A percentile compares a stretch with the other conserved stretches of the same genome.
Conservation (phyloP, 1,140 invertebrate genomes). For the Belonocnema kinseyi region DNA sequence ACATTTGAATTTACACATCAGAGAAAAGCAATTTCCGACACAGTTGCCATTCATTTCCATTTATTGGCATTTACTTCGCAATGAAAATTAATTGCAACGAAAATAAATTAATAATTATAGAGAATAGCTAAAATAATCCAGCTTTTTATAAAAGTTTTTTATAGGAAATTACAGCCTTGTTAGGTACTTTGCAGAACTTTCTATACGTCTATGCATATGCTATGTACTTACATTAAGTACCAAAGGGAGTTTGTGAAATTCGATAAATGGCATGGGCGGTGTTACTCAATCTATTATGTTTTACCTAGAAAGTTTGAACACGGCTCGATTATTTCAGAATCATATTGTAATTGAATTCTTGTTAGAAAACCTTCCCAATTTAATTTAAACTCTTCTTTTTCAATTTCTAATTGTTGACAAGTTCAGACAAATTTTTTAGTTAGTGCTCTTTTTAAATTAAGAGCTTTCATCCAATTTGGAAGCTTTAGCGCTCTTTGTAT, state of each 20-base stretch:
- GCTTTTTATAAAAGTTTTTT: conserved; percentile 10
- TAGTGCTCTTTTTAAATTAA: no score
- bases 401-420: no score
- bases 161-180: background rate
- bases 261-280: background rate
- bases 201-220: no score
- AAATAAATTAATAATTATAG: background rate
- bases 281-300: background rate
- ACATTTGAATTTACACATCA: conserved; percentile 20
- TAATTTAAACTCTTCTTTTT: background rate
- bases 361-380: background rate
- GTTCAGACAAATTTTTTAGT: no score
- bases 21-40: conserved; percentile 16
- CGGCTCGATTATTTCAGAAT: conserved; percentile 1
- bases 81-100: conserved; percentile 12
- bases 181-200: no score
- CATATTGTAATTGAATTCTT: conserved; percentile 16
- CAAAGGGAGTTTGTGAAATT: background rate
- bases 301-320: conserved; percentile 11
- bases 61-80: conserved; percentile 15
- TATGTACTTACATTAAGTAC: no score
- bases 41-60: conserved; percentile 27
- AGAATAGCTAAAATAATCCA: background rate
- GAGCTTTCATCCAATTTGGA: no score
- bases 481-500: no score